phyloP scores from a whole-genome alignment of 2,113 vertebrate genomes.

The Pipra filicauda region DNA sequence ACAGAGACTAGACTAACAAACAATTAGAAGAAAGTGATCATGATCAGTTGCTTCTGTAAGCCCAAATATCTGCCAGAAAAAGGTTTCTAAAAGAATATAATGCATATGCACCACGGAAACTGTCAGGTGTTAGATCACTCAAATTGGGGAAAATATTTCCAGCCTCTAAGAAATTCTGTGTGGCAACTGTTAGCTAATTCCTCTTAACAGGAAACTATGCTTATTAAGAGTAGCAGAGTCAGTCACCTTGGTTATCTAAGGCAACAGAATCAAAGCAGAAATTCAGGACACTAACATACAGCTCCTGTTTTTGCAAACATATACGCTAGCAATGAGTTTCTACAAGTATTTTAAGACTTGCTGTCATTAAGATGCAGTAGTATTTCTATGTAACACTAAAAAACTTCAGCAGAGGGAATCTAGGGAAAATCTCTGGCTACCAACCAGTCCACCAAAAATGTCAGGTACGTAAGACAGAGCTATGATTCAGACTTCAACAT shows the following conservation, averaged over 20 bases:
- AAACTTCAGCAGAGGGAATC: not conserved
- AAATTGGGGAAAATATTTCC: not conserved
- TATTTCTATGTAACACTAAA: not conserved
- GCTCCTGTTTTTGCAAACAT: not conserved
- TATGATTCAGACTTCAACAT: not conserved
- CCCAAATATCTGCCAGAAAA: not conserved
- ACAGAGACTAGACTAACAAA: not conserved
- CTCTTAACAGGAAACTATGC: not conserved
- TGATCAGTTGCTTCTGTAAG: not conserved
- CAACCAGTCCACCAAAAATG: not conserved
- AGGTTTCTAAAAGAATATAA: not conserved
- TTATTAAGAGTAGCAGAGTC: not conserved
- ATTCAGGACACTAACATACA: not conserved
- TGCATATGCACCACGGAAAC: not conserved
- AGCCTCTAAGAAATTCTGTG: not conserved
- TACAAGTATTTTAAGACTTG: not conserved
- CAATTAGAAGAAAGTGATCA: not conserved
- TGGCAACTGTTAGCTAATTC: not conserved
- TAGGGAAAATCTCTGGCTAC: not conserved
- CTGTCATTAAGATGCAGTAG: not conserved
- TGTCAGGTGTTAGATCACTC: not conserved
- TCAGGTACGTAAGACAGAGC: rapidly evolving
- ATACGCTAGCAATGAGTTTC: not conserved
- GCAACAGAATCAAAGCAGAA: not conserved
- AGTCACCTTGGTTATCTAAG: not conserved